Conservation (phyloP, 2,113 vertebrate genomes). For the Notarius quadriscutis region DNA sequence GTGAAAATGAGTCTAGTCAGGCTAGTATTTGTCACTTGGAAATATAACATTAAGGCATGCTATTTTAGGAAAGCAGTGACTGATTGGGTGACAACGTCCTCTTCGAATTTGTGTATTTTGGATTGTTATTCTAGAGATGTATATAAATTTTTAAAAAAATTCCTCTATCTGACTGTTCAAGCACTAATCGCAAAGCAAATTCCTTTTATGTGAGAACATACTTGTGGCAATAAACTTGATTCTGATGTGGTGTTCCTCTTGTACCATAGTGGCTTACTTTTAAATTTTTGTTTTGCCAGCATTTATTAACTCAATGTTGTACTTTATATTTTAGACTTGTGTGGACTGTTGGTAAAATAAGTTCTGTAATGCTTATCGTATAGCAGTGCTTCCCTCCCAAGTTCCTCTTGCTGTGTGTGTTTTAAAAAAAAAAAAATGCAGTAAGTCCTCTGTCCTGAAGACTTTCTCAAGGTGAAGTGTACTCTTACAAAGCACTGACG, state of each 20-base stretch:
- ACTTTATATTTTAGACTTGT: not conserved
- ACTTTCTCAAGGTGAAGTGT: not conserved
- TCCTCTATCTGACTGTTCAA: no score
- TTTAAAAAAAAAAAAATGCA: not conserved
- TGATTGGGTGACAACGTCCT: not conserved
- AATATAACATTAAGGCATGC: not conserved
- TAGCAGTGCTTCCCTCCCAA: not conserved
- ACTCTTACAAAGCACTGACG: not conserved
- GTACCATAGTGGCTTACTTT: no score
- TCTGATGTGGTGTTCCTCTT: no score
- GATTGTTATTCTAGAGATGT: no score
- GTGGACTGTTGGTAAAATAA: not conserved
- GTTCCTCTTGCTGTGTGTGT: not conserved
- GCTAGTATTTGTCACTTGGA: not conserved
- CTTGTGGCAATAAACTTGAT: no score
- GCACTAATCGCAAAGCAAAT: no score
- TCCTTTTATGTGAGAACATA: no score
- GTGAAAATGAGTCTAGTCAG: not conserved
- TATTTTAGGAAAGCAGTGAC: not conserved
- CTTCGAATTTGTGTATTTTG: no score
- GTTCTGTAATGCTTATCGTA: not conserved
- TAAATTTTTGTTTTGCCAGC: not conserved
- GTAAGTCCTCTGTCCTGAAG: not conserved
- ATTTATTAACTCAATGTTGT: not conserved
- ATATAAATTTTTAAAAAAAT: no score